These are phyloP conservation scores for Heterodera carotae DNA, from an alignment of 1,140 invertebrate species.

Conservation along the genomic window DNA sequence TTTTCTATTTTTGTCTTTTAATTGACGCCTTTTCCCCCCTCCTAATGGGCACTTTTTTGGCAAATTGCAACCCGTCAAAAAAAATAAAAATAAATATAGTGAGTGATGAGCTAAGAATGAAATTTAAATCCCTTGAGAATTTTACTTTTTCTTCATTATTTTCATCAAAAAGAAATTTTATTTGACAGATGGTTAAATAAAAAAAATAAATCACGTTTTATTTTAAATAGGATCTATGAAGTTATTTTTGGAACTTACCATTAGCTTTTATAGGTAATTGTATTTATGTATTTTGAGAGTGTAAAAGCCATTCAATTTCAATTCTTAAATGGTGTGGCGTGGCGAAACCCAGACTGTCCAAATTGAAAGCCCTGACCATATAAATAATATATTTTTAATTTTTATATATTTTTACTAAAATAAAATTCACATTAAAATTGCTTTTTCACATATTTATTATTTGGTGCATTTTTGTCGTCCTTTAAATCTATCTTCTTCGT, in stretches of 20 bases:
- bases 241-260: background rate
- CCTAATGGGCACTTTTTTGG: background rate
- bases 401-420: too few relatives aligned
- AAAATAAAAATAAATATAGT: background rate
- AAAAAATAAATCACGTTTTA: background rate
- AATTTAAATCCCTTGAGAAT: background rate
- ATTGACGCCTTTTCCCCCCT: background rate
- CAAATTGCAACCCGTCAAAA: background rate
- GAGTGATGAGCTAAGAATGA: background rate
- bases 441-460: background rate
- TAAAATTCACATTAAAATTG: background rate
- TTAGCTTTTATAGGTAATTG: background rate
- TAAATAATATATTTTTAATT: too few relatives aligned
- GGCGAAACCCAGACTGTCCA: too few relatives aligned
- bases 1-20: background rate
- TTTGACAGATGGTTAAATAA: background rate
- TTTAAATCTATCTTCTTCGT: too few relatives aligned
- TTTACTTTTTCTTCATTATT: background rate
- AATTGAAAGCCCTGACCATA: too few relatives aligned
- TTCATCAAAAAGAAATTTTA: background rate
- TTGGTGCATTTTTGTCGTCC: background rate
- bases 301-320: too few relatives aligned
- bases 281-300: too few relatives aligned
- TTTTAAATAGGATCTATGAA: background rate
- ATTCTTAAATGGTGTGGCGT: too few relatives aligned